Conservation (phyloP, 2,113 vertebrate species). For the Embiotoca jacksoni region DNA sequence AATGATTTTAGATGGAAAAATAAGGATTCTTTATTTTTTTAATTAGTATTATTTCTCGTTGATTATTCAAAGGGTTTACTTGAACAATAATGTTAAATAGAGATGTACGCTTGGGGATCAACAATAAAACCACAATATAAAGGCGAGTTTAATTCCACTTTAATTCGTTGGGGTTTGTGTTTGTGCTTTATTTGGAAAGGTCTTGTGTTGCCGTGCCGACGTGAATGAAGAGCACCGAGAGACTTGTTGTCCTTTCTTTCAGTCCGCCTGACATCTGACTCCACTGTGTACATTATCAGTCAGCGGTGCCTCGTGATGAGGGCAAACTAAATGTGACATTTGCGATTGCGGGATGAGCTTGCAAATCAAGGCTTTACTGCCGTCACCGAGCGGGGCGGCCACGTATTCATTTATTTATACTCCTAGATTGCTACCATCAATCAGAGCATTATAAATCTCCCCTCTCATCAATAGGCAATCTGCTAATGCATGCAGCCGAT, state of each 20-base stretch:
- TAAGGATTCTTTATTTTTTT: too few relatives aligned
- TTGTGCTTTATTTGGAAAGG: background rate
- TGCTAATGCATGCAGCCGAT: constrained; percentile 85
- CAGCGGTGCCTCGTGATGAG: constrained; percentile 54
- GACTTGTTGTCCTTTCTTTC: constrained; percentile 55
- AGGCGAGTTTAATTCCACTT: too few relatives aligned
- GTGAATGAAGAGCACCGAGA: constrained; percentile 21
- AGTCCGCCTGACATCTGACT: constrained; percentile 44
- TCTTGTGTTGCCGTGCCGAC: background rate
- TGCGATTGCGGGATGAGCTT: constrained; percentile 77
- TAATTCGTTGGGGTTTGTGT: background rate
- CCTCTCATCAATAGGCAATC: constrained; percentile 87
- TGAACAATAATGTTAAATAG: background rate
- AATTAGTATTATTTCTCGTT: too few relatives aligned
- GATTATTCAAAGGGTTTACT: background rate
- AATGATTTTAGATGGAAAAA: too few relatives aligned
- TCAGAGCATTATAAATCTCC: constrained; percentile 82
- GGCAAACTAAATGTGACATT: constrained; percentile 74
- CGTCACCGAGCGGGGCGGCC: constrained; percentile 58
- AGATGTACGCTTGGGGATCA: background rate
- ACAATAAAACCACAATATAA: background rate
- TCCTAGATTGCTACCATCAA: constrained; percentile 78
- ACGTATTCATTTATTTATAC: constrained; percentile 84
- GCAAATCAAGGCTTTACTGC: constrained; percentile 82
- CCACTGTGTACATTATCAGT: constrained; percentile 45